Conservation (phyloP, 2,113 vertebrate genomes). For the Carollia perspicillata region DNA sequence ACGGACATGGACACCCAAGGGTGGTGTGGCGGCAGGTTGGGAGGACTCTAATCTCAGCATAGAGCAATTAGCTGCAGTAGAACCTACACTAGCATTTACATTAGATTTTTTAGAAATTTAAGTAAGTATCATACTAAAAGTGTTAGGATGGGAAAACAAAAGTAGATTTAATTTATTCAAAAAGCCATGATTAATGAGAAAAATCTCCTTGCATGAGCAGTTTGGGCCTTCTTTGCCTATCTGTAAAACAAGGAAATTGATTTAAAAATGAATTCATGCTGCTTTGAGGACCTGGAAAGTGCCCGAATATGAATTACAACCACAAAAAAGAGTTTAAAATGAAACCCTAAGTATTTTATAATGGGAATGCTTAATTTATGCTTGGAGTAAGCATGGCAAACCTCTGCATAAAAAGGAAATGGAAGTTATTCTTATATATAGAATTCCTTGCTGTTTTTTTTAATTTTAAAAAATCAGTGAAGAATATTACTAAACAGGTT, state of each 20-base stretch:
- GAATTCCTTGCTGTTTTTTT: constrained; percentile 8
- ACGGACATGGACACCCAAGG: too few species aligned
- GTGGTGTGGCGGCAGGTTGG: background rate
- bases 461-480: background rate
- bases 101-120: background rate
- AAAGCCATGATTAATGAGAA: constrained; percentile 23
- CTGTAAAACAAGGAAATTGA: background rate
- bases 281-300: background rate
- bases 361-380: background rate
- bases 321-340: constrained; percentile 36
- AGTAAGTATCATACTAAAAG: background rate
- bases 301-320: constrained; percentile 22
- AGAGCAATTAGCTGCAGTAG: background rate
- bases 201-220: background rate
- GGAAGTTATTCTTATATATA: background rate
- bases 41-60: background rate
- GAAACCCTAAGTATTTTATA: constrained; percentile 36
- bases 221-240: background rate
- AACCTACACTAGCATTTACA: background rate
- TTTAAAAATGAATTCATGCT: constrained; percentile 38
- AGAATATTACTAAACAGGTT: background rate
- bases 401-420: background rate
- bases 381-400: background rate
- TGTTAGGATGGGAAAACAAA: constrained; percentile 26
- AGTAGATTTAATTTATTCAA: constrained; percentile 38